Evolutionary conservation across 2,113 vertebrate genomes (phyloP).

Genomic region (Ascaphus truei): DNA sequence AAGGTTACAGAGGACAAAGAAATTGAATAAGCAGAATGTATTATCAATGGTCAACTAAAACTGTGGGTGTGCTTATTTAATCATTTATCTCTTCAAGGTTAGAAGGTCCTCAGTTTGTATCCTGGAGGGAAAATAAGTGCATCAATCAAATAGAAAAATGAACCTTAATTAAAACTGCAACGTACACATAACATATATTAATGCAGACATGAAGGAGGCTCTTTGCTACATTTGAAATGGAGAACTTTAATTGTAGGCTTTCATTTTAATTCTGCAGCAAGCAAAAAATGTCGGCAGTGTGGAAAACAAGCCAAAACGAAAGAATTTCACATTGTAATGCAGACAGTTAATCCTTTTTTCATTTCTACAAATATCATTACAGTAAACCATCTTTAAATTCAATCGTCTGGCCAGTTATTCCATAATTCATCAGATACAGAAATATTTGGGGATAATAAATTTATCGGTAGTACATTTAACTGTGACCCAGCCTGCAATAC

Average conservation of each 20-base stretch:
- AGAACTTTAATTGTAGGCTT: too few relatives aligned
- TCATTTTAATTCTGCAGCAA: background rate
- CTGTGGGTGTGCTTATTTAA: constrained; percentile 47
- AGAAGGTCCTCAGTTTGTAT: constrained; percentile 55
- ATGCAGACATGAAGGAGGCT: too few relatives aligned
- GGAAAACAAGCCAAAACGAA: background rate
- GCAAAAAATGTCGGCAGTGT: background rate
- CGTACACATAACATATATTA: too few relatives aligned
- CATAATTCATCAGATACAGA: constrained; percentile 1
- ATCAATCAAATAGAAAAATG: constrained; percentile 55
- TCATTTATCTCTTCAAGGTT: constrained; percentile 49
- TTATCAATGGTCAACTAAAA: constrained; percentile 47
- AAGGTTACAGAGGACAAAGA: constrained; percentile 37
- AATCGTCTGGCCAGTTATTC: constrained; percentile 2
- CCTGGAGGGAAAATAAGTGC: constrained; percentile 46
- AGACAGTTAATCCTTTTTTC: background rate
- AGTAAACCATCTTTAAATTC: constrained; percentile 31
- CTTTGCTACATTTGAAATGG: too few relatives aligned
- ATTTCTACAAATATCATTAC: constrained; percentile 2
- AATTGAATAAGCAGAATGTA: constrained; percentile 45
- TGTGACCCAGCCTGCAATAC: background rate
- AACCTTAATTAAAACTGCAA: constrained; percentile 63
- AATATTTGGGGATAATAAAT: constrained; percentile 15
- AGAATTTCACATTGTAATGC: background rate
- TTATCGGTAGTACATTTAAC: background rate